A percentile compares a stretch with the other conserved stretches of the same genome.
Evolutionary conservation across 2,797 vertebrate species (phyloP).

Genomic region (Galagoides demidoff): DNA sequence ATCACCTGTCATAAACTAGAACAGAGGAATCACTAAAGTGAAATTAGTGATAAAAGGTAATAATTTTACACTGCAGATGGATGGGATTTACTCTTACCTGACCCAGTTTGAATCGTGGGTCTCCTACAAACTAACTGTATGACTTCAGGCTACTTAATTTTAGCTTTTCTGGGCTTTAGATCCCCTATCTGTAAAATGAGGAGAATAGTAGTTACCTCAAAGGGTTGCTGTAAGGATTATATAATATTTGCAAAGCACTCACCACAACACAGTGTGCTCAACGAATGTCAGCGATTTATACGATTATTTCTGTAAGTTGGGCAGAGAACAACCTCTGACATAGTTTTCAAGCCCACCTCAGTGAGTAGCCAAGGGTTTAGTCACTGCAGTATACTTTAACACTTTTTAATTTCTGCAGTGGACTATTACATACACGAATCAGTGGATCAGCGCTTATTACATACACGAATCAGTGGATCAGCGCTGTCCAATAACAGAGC

Average conservation of each 20-base stretch:
- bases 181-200: not conserved
- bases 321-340: not conserved
- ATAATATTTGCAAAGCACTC: not conserved
- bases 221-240: not conserved
- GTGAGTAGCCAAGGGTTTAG: not conserved
- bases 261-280: not conserved
- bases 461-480: not conserved
- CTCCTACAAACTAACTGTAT: not conserved
- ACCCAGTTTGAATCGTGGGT: not conserved
- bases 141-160: not conserved
- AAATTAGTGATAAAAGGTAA: constrained; percentile 22
- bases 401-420: not conserved
- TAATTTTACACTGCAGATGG: not conserved
- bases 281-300: not conserved
- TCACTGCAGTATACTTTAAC: not conserved
- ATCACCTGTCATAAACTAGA: not conserved
- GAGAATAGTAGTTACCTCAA: not conserved
- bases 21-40: not conserved
- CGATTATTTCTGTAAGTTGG: constrained; percentile 17
- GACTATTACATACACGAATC: too few relatives aligned
- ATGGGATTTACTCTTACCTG: not conserved
- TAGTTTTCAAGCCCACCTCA: not conserved
- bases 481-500: not conserved
- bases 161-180: not conserved
- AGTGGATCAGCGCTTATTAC: accelerated